Conservation (phyloP, 2,113 vertebrate species). For the Catagonus wagneri region DNA sequence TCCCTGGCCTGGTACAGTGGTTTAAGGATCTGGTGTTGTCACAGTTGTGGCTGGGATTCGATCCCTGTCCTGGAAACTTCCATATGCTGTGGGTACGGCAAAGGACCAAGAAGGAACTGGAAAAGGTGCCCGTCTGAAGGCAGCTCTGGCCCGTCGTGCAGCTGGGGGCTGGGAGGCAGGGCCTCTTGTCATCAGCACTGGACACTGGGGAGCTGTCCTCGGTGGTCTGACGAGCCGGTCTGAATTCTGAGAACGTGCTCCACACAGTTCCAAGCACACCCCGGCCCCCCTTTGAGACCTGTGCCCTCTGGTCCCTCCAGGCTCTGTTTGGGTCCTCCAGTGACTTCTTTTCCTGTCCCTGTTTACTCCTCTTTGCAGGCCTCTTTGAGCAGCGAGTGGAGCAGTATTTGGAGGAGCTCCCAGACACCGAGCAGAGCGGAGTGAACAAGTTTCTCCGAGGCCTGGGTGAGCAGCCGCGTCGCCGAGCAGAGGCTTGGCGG, state of each 20-base stretch:
- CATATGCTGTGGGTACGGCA: neutral
- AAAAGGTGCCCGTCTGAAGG: neutral
- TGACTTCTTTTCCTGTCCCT: constrained; percentile 34
- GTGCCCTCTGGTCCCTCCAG: neutral
- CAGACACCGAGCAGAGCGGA: constrained; percentile 98
- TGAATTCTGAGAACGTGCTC: neutral
- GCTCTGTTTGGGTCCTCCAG: neutral
- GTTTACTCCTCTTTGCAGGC: constrained; percentile 85
- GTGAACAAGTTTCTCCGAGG: constrained; percentile 99
- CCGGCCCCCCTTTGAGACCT: neutral
- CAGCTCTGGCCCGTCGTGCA: neutral
- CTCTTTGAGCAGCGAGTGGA: constrained; percentile 98
- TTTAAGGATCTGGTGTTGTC: too few species aligned
- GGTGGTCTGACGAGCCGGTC: neutral
- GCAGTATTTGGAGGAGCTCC: constrained; percentile 98
- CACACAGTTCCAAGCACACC: neutral
- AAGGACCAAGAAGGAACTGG: neutral
- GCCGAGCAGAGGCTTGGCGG: neutral
- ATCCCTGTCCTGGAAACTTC: too few species aligned
- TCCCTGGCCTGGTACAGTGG: too few species aligned
- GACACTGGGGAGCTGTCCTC: neutral
- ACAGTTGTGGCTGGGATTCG: too few species aligned
- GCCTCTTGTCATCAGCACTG: neutral
- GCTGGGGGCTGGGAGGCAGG: neutral
- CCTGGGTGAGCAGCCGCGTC: constrained; percentile 91